phyloP scores from a whole-genome alignment of 37 sponge, comb jelly and placozoan species.

The Oopsacas minuta region DNA sequence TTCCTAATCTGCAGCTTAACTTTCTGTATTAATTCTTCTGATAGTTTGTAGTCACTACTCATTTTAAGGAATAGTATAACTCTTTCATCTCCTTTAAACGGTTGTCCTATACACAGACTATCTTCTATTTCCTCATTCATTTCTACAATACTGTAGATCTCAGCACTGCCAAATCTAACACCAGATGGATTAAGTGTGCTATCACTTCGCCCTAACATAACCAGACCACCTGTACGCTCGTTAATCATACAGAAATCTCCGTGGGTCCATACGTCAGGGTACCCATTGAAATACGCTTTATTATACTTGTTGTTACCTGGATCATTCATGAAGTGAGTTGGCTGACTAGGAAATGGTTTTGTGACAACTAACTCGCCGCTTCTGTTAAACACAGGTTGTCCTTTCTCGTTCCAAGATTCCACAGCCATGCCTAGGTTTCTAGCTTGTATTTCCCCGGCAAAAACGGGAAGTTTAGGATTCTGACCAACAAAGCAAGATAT shows the following conservation, averaged over 20 bases:
- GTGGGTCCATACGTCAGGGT: constrained; percentile 84
- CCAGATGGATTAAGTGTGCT: constrained; percentile 90
- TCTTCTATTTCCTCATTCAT: constrained; percentile 56
- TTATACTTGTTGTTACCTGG: constrained; percentile 73
- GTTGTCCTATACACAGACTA: constrained; percentile 88
- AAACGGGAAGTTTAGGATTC: constrained; percentile 75
- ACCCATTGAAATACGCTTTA: constrained; percentile 80
- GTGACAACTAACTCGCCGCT: constrained; percentile 88
- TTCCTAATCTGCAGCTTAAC: constrained; percentile 55
- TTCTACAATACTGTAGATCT: constrained; percentile 90
- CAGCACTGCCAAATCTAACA: constrained; percentile 95
- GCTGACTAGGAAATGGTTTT: constrained; percentile 92
- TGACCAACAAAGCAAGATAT: constrained; percentile 95
- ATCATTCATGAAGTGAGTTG: constrained; percentile 90
- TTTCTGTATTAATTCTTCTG: constrained; percentile 36
- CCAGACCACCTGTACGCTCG: constrained; percentile 77
- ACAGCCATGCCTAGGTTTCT: constrained; percentile 93
- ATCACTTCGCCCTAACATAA: constrained; percentile 95
- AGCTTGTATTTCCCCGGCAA: constrained; percentile 75
- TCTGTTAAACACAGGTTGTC: constrained; percentile 58
- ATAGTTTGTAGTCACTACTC: constrained; percentile 42
- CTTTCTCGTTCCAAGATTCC: constrained; percentile 64
- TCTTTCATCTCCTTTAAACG: constrained; percentile 66
- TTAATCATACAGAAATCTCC: constrained; percentile 79
- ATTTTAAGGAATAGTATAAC: constrained; percentile 91